A percentile compares a stretch with the other conserved stretches of the same genome.
Evolutionary conservation across 2,888 invertebrate genomes (phyloP).

Genomic region (Taphrorychus bicolor): DNA sequence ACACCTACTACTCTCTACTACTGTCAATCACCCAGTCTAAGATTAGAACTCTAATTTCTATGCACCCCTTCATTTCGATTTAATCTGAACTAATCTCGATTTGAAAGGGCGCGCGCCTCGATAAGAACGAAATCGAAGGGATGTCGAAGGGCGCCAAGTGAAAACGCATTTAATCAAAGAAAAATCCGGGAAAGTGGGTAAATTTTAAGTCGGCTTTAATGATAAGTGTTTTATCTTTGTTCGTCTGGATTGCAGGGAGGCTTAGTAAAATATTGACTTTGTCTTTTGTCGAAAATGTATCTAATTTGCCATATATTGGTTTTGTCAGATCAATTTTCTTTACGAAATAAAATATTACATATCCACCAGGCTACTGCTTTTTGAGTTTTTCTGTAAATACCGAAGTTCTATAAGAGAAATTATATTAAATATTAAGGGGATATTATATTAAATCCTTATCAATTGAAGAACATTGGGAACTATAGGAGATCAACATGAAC

Average conservation of each 20-base stretch:
- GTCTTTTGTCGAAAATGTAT: too few relatives aligned
- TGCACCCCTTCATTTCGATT: constrained; percentile 49
- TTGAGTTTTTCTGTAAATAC: too few relatives aligned
- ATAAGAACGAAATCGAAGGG: constrained; percentile 27
- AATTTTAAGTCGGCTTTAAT: constrained; percentile 9
- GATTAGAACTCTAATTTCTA: constrained; percentile 46
- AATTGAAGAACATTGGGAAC: too few relatives aligned
- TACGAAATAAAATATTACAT: too few relatives aligned
- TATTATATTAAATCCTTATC: too few relatives aligned
- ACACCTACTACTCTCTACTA: constrained; percentile 3
- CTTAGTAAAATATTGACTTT: too few relatives aligned
- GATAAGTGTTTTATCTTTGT: not conserved
- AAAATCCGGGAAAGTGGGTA: constrained; percentile 29
- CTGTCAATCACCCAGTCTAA: constrained; percentile 28
- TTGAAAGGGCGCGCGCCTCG: constrained; percentile 43
- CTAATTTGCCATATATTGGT: too few relatives aligned
- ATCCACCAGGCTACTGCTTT: too few relatives aligned
- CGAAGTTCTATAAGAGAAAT: too few relatives aligned
- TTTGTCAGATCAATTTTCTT: too few relatives aligned
- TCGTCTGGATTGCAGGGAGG: not conserved
- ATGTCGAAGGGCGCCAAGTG: constrained; percentile 30
- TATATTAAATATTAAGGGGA: too few relatives aligned
- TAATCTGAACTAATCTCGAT: constrained; percentile 49
- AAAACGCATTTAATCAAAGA: constrained; percentile 33
- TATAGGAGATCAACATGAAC: too few relatives aligned